Evolutionary conservation across 2,797 vertebrate species (phyloP).

Genomic region (Pteropus rufus): DNA sequence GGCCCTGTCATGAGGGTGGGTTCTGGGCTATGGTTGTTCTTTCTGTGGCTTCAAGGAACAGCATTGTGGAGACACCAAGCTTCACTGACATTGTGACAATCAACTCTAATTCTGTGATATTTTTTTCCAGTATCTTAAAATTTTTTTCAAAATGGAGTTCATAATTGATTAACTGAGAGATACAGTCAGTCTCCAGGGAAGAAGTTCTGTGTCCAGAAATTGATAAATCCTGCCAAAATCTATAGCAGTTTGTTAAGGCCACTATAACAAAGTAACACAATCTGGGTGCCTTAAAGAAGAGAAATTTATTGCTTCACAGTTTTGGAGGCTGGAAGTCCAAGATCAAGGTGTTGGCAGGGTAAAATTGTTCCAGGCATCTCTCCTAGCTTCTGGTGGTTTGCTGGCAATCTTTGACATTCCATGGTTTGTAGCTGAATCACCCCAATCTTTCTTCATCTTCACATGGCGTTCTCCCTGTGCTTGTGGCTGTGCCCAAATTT

Average conservation of each 20-base stretch:
- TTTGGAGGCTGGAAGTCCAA: background rate
- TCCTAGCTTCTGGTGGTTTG: background rate
- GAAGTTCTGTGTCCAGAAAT: background rate
- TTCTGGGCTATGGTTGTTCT: background rate
- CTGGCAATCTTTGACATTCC: background rate
- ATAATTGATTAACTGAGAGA: background rate
- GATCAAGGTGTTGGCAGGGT: background rate
- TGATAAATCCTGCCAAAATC: background rate
- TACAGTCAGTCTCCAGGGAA: background rate
- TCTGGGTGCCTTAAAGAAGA: background rate
- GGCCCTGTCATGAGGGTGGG: too few relatives aligned
- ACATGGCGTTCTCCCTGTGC: background rate
- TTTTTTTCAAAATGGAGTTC: conserved; percentile 26
- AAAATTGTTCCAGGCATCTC: background rate
- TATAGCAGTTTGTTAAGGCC: background rate
- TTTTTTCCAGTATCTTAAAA: background rate
- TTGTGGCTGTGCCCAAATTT: background rate
- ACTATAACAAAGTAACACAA: background rate
- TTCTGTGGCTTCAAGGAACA: background rate
- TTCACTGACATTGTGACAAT: background rate
- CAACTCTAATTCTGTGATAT: background rate
- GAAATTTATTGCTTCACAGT: background rate
- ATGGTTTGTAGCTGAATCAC: background rate
- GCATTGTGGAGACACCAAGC: background rate
- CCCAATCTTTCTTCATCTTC: background rate